Percentiles rank a stretch among this genome's conserved stretches.
These are phyloP conservation scores for Glaucopsyche alexis DNA, from an alignment of 2,888 invertebrate species.

Conservation along the genomic window DNA sequence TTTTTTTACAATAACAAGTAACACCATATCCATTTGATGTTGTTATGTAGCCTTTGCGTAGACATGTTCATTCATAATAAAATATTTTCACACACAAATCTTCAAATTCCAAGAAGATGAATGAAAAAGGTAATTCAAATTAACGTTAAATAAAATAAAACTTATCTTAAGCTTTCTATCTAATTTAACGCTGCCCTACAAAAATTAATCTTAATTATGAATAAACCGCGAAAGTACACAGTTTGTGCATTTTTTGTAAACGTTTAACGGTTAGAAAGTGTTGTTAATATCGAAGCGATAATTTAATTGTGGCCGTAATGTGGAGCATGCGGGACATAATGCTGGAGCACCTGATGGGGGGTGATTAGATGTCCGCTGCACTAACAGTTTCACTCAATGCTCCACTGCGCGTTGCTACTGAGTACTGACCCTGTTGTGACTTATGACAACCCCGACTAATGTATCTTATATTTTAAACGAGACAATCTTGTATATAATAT, in stretches of 20 bases:
- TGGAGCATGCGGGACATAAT: conserved; percentile 63
- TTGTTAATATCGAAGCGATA: background rate
- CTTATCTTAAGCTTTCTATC: conserved; percentile 1
- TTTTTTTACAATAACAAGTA: too few species aligned
- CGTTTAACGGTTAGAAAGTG: conserved; percentile 19
- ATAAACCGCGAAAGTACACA: background rate
- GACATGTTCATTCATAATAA: background rate
- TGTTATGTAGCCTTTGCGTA: background rate
- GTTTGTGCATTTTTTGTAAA: background rate
- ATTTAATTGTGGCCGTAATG: conserved; percentile 52
- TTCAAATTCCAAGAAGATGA: background rate
- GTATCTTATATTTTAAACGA: too few species aligned
- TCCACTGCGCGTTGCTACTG: background rate
- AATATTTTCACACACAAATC: background rate
- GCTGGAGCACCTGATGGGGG: conserved; percentile 12
- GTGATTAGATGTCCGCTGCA: conserved; percentile 1
- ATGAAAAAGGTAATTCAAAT: background rate
- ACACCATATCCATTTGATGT: background rate
- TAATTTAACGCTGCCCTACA: conserved; percentile 4
- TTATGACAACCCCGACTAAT: conserved; percentile 4
- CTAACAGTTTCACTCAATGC: conserved; percentile 12
- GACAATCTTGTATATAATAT: too few species aligned
- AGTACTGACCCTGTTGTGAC: background rate
- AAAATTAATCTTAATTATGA: conserved; percentile 14
- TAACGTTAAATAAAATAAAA: background rate